Evolutionary conservation across 2,113 vertebrate species (phyloP).

Genomic region (Corydoras maculifer): DNA sequence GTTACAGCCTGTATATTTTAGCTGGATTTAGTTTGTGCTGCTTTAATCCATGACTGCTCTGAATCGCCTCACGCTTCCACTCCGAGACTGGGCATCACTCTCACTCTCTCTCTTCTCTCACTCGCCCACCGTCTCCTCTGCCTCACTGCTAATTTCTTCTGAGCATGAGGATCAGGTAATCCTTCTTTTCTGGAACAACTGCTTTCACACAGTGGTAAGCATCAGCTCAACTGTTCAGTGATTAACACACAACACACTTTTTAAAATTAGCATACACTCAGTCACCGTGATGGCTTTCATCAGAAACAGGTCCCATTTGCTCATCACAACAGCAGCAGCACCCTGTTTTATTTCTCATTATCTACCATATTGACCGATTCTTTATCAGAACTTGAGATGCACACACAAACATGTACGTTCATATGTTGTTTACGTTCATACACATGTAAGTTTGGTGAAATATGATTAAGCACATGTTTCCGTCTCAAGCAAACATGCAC

Average conservation of each 20-base stretch:
- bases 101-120: constrained; percentile 7
- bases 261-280: constrained; percentile 27
- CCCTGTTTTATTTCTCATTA: no score
- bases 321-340: constrained; percentile 10
- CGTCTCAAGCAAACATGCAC: no score
- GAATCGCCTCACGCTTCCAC: constrained; percentile 29
- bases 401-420: no score
- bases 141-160: constrained; percentile 7
- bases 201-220: constrained; percentile 21
- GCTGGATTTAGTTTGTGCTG: constrained; percentile 32
- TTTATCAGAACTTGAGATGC: no score
- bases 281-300: constrained; percentile 13
- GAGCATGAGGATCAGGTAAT: constrained; percentile 18
- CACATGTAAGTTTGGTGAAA: no score
- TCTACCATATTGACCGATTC: no score
- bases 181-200: constrained; percentile 16
- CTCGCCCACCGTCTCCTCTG: neutral
- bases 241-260: constrained; percentile 24
- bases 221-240: constrained; percentile 31
- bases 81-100: constrained; percentile 19
- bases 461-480: no score
- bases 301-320: constrained; percentile 2
- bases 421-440: no score
- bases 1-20: constrained; percentile 19
- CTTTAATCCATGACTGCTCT: constrained; percentile 36